phyloP scores from a whole-genome alignment of 1,140 invertebrate species.

The Hylaeus anthracinus region DNA sequence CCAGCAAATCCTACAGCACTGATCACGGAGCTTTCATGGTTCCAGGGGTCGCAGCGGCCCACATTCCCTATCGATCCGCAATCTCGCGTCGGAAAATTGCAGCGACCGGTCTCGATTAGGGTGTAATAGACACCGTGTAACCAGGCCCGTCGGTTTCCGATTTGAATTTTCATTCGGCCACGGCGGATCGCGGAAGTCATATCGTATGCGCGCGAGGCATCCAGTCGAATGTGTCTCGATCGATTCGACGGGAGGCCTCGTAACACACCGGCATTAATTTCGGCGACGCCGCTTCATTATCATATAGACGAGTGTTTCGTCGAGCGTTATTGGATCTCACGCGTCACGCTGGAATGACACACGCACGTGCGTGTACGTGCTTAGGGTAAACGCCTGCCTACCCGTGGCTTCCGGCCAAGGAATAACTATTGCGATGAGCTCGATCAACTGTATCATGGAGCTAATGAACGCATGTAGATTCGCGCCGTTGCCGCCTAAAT shows the following conservation, averaged over 20 bases:
- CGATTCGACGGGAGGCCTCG: conserved; percentile 60
- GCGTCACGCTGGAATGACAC: conserved; percentile 58
- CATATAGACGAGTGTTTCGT: conserved; percentile 76
- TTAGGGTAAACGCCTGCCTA: conserved; percentile 64
- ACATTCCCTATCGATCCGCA: conserved; percentile 27
- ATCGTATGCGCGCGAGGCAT: conserved; percentile 43
- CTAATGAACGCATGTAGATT: conserved; percentile 15
- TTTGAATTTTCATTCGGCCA: conserved; percentile 49
- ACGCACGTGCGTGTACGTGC: conserved; percentile 72
- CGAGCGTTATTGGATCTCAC: conserved; percentile 71
- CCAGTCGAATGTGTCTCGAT: conserved; percentile 62
- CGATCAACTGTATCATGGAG: conserved; percentile 32
- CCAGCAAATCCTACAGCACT: neutral
- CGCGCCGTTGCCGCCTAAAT: neutral
- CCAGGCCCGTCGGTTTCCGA: conserved; percentile 3
- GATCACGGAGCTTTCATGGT: conserved; percentile 5
- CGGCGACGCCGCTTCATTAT: conserved; percentile 70
- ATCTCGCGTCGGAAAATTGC: conserved; percentile 27
- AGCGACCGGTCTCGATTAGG: conserved; percentile 26
- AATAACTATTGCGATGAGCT: conserved; percentile 54
- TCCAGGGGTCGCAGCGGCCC: neutral
- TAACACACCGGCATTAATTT: conserved; percentile 71
- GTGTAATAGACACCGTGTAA: conserved; percentile 9
- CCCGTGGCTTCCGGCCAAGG: conserved; percentile 63
- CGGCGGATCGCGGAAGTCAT: conserved; percentile 44